These are phyloP conservation scores for Leptopilina syphax DNA, from an alignment of 2,888 invertebrate genomes.

Conservation along the genomic window DNA sequence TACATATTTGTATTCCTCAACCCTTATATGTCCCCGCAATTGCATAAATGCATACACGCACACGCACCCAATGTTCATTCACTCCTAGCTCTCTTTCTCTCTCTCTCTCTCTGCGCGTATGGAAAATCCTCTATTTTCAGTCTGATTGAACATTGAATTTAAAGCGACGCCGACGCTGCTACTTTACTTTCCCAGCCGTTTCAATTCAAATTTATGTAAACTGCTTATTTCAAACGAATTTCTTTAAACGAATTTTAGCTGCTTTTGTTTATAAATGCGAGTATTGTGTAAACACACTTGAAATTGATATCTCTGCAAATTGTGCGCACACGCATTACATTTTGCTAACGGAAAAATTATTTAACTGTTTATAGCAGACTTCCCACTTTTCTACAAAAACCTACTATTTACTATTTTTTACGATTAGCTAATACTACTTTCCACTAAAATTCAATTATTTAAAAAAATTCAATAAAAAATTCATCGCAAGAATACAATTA, in stretches of 20 bases:
- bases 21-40: constrained; percentile 32
- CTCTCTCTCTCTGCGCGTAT: background rate
- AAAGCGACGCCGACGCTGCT: background rate
- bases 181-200: background rate
- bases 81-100: background rate
- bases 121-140: constrained; percentile 29
- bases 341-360: too few relatives aligned
- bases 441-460: too few relatives aligned
- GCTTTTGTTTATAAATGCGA: background rate
- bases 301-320: too few relatives aligned
- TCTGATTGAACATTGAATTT: constrained; percentile 35
- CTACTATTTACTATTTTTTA: too few relatives aligned
- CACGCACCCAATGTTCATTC: constrained; percentile 10
- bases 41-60: constrained; percentile 33
- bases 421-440: too few relatives aligned
- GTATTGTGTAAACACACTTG: background rate
- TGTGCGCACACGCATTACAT: too few relatives aligned
- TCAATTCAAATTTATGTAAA: constrained; percentile 1
- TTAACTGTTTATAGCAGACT: too few relatives aligned
- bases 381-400: too few relatives aligned
- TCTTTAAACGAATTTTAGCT: background rate
- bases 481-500: too few relatives aligned
- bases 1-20: constrained; percentile 26
- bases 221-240: constrained; percentile 1
- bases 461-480: too few relatives aligned